These are phyloP conservation scores for Clarias batrachus DNA, from an alignment of 2,113 vertebrate genomes.

Conservation along the genomic window DNA sequence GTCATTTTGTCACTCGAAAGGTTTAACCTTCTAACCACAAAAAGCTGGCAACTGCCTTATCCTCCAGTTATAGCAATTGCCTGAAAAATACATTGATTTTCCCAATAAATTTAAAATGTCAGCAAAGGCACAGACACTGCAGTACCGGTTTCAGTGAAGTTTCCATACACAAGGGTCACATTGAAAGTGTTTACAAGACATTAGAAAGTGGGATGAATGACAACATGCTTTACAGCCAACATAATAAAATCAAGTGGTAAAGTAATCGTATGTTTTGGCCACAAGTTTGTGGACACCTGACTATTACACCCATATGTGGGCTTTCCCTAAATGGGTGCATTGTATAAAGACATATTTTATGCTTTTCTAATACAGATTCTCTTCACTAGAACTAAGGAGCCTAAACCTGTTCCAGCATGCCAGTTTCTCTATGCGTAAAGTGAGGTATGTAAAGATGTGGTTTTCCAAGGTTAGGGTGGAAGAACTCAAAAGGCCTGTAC, in stretches of 20 bases:
- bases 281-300: not conserved
- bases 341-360: not conserved
- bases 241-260: not conserved
- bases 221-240: constrained; percentile 3
- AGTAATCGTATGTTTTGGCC: not conserved
- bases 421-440: not conserved
- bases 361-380: not conserved
- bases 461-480: not conserved
- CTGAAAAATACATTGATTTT: not conserved
- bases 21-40: not conserved
- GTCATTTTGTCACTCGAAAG: not conserved
- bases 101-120: not conserved
- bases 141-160: not conserved
- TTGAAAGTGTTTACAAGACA: constrained; percentile 35
- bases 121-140: constrained; percentile 14
- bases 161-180: constrained; percentile 41
- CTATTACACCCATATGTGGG: not conserved
- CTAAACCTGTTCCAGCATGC: not conserved
- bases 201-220: constrained; percentile 17
- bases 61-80: constrained; percentile 6
- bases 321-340: not conserved
- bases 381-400: not conserved
- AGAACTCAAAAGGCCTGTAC: not conserved
- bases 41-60: constrained; percentile 23
- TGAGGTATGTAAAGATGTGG: not conserved